phyloP scores from a whole-genome alignment of 2,888 invertebrate species.

The Urechis unicinctus region DNA sequence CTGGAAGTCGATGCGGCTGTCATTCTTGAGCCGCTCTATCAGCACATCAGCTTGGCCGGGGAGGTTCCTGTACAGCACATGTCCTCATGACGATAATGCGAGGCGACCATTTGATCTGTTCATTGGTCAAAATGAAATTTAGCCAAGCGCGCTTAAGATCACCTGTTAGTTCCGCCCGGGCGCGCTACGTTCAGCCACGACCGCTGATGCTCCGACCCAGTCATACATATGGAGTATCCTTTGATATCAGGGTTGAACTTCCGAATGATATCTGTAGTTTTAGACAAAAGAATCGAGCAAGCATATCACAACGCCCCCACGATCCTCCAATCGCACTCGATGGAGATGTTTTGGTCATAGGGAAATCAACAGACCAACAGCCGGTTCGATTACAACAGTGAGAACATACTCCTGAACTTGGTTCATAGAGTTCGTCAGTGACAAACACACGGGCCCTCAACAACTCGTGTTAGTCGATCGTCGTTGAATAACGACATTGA shows the following conservation, averaged over 20 bases:
- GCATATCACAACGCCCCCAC: too few relatives aligned
- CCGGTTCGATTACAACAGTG: too few relatives aligned
- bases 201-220: neutral
- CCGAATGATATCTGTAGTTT: constrained; percentile 15
- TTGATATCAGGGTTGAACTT: constrained; percentile 17
- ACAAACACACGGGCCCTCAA: too few relatives aligned
- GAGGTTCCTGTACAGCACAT: constrained; percentile 18
- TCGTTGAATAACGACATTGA: too few relatives aligned
- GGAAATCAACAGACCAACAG: neutral
- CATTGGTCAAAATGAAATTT: neutral
- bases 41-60: constrained; percentile 19
- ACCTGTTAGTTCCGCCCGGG: constrained; percentile 4
- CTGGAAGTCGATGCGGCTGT: constrained; percentile 16
- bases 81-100: neutral
- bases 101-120: neutral
- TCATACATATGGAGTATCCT: constrained; percentile 15
- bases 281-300: neutral
- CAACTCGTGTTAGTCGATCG: too few relatives aligned
- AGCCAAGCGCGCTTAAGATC: neutral
- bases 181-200: constrained; percentile 8
- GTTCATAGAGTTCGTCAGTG: too few relatives aligned
- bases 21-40: constrained; percentile 13
- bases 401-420: too few relatives aligned
- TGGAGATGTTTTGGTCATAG: too few relatives aligned
- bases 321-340: too few relatives aligned